Evolutionary conservation across 2,888 invertebrate species (phyloP).

Genomic region (Elysia crispata): DNA sequence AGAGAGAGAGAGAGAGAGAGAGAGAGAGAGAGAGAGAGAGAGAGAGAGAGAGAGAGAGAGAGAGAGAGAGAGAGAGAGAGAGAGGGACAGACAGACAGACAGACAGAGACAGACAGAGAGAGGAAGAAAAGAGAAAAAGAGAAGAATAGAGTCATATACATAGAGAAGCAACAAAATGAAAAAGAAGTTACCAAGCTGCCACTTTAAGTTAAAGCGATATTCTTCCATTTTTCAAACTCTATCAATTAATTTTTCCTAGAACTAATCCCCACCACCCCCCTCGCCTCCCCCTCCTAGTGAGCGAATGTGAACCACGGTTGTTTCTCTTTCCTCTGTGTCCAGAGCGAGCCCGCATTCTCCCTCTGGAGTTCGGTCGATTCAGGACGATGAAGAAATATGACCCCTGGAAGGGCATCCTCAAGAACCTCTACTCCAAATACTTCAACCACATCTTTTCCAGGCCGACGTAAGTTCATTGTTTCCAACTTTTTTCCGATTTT

Average conservation of each 20-base stretch:
- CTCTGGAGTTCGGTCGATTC: constrained; percentile 84
- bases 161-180: no score
- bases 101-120: background rate
- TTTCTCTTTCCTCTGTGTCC: constrained; percentile 54
- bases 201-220: no score
- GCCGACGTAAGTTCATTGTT: constrained; percentile 63
- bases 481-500: no score
- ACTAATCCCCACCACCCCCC: background rate
- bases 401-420: constrained; percentile 86
- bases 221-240: background rate
- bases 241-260: background rate
- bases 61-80: background rate
- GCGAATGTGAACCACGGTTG: no score
- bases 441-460: constrained; percentile 67
- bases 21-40: background rate
- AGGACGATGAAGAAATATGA: constrained; percentile 85
- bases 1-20: constrained; percentile 26
- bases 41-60: background rate
- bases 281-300: no score
- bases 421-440: constrained; percentile 81
- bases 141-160: background rate
- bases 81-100: no score
- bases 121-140: background rate
- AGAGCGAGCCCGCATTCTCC: constrained; percentile 81
- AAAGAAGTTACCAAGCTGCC: no score